These are phyloP conservation scores for Galerucella calmariensis DNA, from an alignment of 2,888 invertebrate species.

Conservation along the genomic window DNA sequence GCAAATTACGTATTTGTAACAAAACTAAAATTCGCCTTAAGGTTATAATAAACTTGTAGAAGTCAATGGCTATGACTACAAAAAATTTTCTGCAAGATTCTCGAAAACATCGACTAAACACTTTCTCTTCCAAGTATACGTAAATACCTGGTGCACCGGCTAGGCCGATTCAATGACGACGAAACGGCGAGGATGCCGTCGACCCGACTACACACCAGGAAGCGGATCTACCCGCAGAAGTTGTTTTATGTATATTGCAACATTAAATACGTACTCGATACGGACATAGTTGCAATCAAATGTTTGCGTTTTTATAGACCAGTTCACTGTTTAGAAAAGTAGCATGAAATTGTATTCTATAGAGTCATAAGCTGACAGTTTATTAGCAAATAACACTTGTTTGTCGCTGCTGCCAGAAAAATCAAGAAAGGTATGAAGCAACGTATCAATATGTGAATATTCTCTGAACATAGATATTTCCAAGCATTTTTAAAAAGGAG, in stretches of 20 bases:
- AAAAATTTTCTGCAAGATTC: constrained; percentile 52
- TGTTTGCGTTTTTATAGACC: background rate
- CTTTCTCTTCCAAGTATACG: constrained; percentile 56
- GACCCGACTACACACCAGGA: constrained; percentile 32
- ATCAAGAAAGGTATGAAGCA: too few relatives aligned
- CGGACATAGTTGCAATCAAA: constrained; percentile 3
- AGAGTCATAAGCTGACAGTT: too few relatives aligned
- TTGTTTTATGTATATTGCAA: constrained; percentile 20
- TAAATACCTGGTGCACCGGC: constrained; percentile 9
- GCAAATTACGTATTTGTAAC: background rate
- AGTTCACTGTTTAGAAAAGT: background rate
- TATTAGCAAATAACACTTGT: too few relatives aligned
- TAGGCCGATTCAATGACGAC: constrained; percentile 52
- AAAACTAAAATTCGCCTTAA: constrained; percentile 2
- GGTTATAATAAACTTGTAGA: constrained; percentile 47
- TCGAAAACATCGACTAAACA: constrained; percentile 56
- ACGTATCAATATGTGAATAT: too few relatives aligned
- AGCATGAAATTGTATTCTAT: too few relatives aligned
- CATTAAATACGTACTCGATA: constrained; percentile 12
- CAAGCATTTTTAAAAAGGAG: too few relatives aligned
- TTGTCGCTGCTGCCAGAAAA: too few relatives aligned
- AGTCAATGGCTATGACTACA: constrained; percentile 60
- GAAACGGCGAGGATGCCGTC: constrained; percentile 25
- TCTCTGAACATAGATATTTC: too few relatives aligned
- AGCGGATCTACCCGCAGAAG: constrained; percentile 35